Conservation (phyloP, 2,888 invertebrate species). For the Microdon myrmicae region DNA sequence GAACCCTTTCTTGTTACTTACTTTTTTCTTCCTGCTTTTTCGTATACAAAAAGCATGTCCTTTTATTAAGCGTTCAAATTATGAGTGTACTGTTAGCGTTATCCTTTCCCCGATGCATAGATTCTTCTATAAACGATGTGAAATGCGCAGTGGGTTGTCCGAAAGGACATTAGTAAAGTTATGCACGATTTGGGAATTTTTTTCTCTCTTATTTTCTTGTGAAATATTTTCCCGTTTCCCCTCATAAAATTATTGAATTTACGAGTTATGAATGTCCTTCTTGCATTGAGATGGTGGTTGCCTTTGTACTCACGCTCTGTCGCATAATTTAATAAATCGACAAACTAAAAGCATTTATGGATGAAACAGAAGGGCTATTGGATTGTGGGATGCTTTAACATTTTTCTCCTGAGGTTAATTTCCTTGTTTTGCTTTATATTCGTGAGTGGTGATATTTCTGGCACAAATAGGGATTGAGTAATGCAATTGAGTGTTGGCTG, state of each 20-base stretch:
- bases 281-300: conserved; percentile 14
- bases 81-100: conserved; percentile 45
- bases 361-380: background rate
- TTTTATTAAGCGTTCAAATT: conserved; percentile 44
- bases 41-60: conserved; percentile 33
- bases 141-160: conserved; percentile 32
- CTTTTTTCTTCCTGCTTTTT: conserved; percentile 6
- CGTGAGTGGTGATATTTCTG: no score
- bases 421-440: no score
- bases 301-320: conserved; percentile 11
- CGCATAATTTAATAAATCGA: conserved; percentile 37
- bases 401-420: no score
- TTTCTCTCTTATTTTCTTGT: conserved; percentile 1
- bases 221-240: conserved; percentile 1
- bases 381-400: background rate
- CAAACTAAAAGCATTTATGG: conserved; percentile 30
- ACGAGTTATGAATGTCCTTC: conserved; percentile 43
- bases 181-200: conserved; percentile 40
- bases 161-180: conserved; percentile 39
- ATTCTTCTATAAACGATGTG: conserved; percentile 7
- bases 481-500: no score
- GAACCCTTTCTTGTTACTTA: conserved; percentile 36
- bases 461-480: no score
- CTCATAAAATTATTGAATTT: conserved; percentile 32
- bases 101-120: conserved; percentile 1